Percentiles rank a stretch among this genome's conserved stretches.
phyloP scores from a whole-genome alignment of 2,888 invertebrate species.

The Drosophila emarginata region DNA sequence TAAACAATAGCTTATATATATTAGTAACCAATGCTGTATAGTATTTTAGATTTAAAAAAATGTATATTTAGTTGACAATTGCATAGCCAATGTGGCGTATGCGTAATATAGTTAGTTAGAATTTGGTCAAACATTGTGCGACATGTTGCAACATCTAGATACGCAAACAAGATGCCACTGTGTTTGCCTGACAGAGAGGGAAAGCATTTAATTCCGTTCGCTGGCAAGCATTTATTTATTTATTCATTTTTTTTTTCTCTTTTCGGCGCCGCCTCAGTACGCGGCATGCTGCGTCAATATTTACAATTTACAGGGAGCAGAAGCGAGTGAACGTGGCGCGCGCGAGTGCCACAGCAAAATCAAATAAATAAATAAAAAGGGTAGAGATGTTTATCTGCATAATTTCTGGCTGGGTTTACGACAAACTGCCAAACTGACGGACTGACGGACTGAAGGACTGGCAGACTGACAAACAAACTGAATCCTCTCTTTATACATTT shows the following conservation, averaged over 20 bases:
- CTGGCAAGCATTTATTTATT: conserved; percentile 41
- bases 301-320: conserved; percentile 63
- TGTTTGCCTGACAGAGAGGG: conserved; percentile 5
- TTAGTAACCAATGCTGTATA: too few species aligned
- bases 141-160: conserved; percentile 3
- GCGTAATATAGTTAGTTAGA: neutral
- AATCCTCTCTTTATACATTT: conserved; percentile 10
- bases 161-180: conserved; percentile 19
- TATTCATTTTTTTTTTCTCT: conserved; percentile 24
- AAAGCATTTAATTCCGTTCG: conserved; percentile 37
- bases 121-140: neutral
- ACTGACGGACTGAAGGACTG: neutral
- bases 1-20: too few species aligned
- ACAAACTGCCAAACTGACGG: conserved; percentile 22
- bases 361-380: conserved; percentile 77
- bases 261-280: conserved; percentile 40
- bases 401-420: conserved; percentile 70
- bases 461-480: conserved; percentile 4
- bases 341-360: conserved; percentile 42
- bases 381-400: conserved; percentile 77
- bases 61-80: neutral
- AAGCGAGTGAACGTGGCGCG: conserved; percentile 45
- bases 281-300: conserved; percentile 72
- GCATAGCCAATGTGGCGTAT: neutral
- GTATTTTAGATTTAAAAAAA: too few species aligned